Conservation (phyloP, 2,113 vertebrate genomes). For the Poeciliopsis occidentalis region DNA sequence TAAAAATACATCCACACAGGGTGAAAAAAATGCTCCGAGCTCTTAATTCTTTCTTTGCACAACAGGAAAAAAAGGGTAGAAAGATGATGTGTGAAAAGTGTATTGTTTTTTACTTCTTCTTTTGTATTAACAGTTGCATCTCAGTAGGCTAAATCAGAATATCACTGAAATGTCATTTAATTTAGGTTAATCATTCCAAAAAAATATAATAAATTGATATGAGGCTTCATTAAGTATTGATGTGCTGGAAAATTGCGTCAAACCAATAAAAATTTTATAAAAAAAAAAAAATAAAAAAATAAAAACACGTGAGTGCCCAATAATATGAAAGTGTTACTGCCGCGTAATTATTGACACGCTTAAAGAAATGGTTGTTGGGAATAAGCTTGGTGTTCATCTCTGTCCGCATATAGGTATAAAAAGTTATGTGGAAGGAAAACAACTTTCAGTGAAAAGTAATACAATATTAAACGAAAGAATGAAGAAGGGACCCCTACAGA, state of each 20-base stretch:
- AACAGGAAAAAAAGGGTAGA: conserved; percentile 32
- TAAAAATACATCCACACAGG: conserved; percentile 67
- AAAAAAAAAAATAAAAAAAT: neutral
- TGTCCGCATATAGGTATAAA: neutral
- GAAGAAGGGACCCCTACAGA: neutral
- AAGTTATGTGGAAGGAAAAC: neutral
- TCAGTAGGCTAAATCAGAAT: neutral
- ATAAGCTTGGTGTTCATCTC: neutral
- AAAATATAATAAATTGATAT: neutral
- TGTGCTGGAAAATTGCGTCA: neutral
- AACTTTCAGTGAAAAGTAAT: neutral
- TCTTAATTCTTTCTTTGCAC: conserved; percentile 28
- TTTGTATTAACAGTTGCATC: neutral
- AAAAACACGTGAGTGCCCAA: neutral
- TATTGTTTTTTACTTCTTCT: neutral
- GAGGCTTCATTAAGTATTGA: neutral
- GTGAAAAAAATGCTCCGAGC: conserved; percentile 49
- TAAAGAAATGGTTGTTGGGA: neutral
- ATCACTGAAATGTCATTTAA: neutral
- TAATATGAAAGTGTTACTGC: neutral
- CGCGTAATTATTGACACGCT: neutral
- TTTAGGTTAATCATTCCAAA: neutral
- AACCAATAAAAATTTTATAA: no score
- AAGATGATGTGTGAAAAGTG: conserved; percentile 21
- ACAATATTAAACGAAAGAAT: neutral